Conservation (phyloP, 2,888 invertebrate species). For the Apodemia duryi region DNA sequence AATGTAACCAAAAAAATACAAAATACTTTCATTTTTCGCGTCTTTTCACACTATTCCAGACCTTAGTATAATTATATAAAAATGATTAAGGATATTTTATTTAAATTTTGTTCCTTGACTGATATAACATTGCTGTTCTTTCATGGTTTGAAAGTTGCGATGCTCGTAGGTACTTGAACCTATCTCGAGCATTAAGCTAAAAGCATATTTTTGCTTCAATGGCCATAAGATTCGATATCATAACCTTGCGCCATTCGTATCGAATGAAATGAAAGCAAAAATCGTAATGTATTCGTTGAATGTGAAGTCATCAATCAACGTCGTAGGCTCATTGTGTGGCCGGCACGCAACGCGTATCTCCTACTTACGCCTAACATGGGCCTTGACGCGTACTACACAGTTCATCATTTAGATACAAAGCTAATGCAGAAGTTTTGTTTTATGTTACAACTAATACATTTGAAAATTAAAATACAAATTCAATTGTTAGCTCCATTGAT, state of each 20-base stretch:
- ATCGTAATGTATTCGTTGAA: conserved; percentile 78
- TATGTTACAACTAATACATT: conserved; percentile 24
- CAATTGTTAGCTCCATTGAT: no score
- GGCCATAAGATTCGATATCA: conserved; percentile 60
- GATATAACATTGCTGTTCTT: neutral
- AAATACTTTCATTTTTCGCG: no score
- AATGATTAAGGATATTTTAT: no score
- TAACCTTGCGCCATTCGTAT: conserved; percentile 77
- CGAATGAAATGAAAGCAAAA: conserved; percentile 75
- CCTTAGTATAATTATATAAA: no score
- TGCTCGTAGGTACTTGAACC: conserved; percentile 7
- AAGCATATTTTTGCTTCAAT: conserved; percentile 28
- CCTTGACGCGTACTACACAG: conserved; percentile 46
- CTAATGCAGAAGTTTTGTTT: conserved; percentile 43
- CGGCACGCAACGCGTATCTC: conserved; percentile 62
- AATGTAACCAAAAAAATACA: no score
- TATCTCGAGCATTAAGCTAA: conserved; percentile 27
- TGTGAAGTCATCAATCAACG: conserved; percentile 73
- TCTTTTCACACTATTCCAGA: no score
- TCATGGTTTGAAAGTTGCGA: neutral
- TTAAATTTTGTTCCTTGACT: neutral
- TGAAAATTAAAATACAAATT: no score
- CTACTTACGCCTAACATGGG: conserved; percentile 41
- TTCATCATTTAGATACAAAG: conserved; percentile 60
- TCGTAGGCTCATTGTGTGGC: conserved; percentile 75